A percentile compares a stretch with the other conserved stretches of the same genome.
These are phyloP conservation scores for Caenorhabditis sp. DNA, from an alignment of 2,888 invertebrate species.

Conservation along the genomic window DNA sequence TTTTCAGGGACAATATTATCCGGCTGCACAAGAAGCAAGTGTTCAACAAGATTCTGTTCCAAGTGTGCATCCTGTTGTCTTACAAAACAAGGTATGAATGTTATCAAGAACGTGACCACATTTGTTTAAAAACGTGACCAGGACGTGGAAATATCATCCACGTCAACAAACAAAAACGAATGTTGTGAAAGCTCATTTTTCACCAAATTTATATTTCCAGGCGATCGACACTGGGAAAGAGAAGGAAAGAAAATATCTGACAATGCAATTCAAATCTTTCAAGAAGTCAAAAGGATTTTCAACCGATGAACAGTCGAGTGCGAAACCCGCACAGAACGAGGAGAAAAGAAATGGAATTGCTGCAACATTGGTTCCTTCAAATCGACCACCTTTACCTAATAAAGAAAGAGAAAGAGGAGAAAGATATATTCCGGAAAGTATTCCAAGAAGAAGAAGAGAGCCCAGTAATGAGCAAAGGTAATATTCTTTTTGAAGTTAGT, in stretches of 20 bases:
- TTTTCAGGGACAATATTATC: not conserved
- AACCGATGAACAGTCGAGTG: not conserved
- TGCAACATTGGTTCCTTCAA: conserved; percentile 5
- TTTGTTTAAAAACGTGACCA: no score
- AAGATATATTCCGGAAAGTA: conserved; percentile 27
- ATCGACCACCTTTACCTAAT: conserved; percentile 23
- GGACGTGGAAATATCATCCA: no score
- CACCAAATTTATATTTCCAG: not conserved
- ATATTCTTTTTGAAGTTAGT: not conserved
- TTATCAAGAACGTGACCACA: no score
- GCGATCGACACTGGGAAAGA: not conserved
- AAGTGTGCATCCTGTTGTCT: not conserved
- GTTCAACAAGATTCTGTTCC: not conserved
- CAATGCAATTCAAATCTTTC: conserved; percentile 6
- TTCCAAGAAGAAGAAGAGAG: not conserved
- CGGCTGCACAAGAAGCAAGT: not conserved
- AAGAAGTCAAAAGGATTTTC: conserved; percentile 3
- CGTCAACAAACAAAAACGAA: no score
- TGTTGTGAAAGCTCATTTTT: no score
- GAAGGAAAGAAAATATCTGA: not conserved
- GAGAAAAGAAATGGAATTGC: not conserved
- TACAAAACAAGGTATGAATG: no score
- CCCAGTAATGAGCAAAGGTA: not conserved
- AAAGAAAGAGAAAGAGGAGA: conserved; percentile 26
- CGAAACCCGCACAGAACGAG: not conserved